Percentiles rank a stretch among this genome's conserved stretches.
Evolutionary conservation across 1,140 invertebrate genomes (phyloP).

Genomic region (Rhagoletis pomonella): DNA sequence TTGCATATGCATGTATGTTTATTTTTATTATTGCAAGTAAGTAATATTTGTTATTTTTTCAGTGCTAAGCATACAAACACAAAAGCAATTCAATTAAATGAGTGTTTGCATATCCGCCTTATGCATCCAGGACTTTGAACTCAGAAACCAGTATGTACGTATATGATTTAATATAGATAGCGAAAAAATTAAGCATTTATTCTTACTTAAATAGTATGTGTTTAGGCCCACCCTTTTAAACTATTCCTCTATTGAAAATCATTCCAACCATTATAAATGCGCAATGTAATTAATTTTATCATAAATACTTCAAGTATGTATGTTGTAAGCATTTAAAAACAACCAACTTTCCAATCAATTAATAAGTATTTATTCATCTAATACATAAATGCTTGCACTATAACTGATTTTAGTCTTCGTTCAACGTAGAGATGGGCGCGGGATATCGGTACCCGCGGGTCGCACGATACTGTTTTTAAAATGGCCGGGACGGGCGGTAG

Average conservation of each 20-base stretch:
- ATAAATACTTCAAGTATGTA: too few species aligned
- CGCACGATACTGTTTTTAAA: too few species aligned
- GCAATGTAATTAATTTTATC: not conserved
- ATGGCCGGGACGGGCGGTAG: too few species aligned
- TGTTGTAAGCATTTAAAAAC: not conserved
- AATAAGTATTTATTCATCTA: not conserved
- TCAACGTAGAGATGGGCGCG: too few species aligned
- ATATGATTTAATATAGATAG: not conserved
- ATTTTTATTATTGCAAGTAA: not conserved
- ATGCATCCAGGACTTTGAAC: slow-evolving; percentile 37
- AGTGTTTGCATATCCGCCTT: slow-evolving; percentile 36
- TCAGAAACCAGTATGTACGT: slow-evolving; percentile 9
- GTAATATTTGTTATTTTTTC: not conserved
- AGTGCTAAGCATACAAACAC: not conserved
- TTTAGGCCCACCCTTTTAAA: not conserved
- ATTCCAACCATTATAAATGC: slow-evolving; percentile 28
- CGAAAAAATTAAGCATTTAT: not conserved
- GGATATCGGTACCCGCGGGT: too few species aligned
- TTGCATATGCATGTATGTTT: not conserved
- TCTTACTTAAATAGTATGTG: not conserved
- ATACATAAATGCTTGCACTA: not conserved
- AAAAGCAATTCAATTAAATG: not conserved
- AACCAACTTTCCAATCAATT: not conserved
- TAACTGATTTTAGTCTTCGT: not conserved
- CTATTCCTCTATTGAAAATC: slow-evolving; percentile 5